These are phyloP conservation scores for Heterohyrax brucei DNA, from an alignment of 2,797 vertebrate species.

Conservation along the genomic window DNA sequence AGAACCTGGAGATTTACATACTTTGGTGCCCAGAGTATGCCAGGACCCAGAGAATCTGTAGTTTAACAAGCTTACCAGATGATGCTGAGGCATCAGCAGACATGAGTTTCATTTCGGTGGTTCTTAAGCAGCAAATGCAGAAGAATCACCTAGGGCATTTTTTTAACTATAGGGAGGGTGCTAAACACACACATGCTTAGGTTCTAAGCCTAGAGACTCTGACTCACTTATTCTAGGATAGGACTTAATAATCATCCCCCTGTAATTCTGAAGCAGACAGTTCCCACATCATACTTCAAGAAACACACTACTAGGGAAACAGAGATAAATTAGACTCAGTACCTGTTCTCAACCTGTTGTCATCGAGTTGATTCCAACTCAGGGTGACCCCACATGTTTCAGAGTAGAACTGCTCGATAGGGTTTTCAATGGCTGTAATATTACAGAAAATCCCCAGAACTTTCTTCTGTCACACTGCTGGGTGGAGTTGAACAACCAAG, in stretches of 20 bases:
- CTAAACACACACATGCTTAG: slow-evolving; percentile 54
- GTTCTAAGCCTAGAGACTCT: slow-evolving; percentile 7
- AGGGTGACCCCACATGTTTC: not conserved
- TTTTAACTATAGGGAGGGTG: slow-evolving; percentile 36
- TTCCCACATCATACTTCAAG: slow-evolving; percentile 12
- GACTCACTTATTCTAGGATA: slow-evolving; percentile 23
- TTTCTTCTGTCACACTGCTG: not conserved
- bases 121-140: slow-evolving; percentile 23
- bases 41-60: not conserved
- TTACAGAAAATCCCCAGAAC: not conserved
- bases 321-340: slow-evolving; percentile 38
- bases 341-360: not conserved
- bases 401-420: not conserved
- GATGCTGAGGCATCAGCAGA: slow-evolving; percentile 49
- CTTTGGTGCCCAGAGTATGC: too few species aligned
- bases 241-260: not conserved
- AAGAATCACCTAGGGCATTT: slow-evolving; percentile 58
- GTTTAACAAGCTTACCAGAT: not conserved
- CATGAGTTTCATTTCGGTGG: slow-evolving; percentile 16
- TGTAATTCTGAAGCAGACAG: slow-evolving; percentile 14
- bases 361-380: not conserved
- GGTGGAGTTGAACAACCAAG: not conserved
- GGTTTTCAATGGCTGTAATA: not conserved
- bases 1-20: not conserved
- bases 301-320: not conserved